Conservation (phyloP, 2,797 vertebrate species). For the Bradypodion ventrale region DNA sequence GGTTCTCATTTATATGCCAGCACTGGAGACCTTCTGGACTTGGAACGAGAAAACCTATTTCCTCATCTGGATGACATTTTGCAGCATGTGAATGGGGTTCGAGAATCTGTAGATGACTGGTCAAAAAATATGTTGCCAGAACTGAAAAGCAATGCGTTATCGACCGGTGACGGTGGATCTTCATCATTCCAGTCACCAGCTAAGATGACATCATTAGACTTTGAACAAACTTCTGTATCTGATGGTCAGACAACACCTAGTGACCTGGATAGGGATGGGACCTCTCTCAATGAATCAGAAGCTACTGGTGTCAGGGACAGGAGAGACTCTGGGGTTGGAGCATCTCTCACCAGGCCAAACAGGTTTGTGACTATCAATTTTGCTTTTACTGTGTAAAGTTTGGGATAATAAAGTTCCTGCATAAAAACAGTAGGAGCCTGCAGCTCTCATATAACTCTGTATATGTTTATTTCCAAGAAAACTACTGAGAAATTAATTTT, state of each 20-base stretch:
- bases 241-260: constrained; percentile 86
- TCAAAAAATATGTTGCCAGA: constrained; percentile 86
- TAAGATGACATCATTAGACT: constrained; percentile 89
- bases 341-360: constrained; percentile 92
- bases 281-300: constrained; percentile 88
- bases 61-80: constrained; percentile 93
- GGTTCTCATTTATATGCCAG: constrained; percentile 94
- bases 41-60: constrained; percentile 93
- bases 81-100: constrained; percentile 91
- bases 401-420: constrained; percentile 16
- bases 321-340: constrained; percentile 95
- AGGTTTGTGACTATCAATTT: constrained; percentile 77
- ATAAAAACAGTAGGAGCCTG: background rate
- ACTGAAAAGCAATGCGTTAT: constrained; percentile 55
- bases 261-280: constrained; percentile 86
- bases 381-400: background rate
- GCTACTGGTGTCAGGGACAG: constrained; percentile 85
- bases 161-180: constrained; percentile 63
- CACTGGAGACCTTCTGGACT: constrained; percentile 93
- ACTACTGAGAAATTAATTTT: background rate
- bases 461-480: background rate
- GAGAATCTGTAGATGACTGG: constrained; percentile 93
- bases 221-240: constrained; percentile 88
- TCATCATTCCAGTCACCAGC: constrained; percentile 76
- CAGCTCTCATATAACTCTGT: background rate